Evolutionary conservation across 2,888 invertebrate species (phyloP).

Genomic region (Protophormia terraenovae): DNA sequence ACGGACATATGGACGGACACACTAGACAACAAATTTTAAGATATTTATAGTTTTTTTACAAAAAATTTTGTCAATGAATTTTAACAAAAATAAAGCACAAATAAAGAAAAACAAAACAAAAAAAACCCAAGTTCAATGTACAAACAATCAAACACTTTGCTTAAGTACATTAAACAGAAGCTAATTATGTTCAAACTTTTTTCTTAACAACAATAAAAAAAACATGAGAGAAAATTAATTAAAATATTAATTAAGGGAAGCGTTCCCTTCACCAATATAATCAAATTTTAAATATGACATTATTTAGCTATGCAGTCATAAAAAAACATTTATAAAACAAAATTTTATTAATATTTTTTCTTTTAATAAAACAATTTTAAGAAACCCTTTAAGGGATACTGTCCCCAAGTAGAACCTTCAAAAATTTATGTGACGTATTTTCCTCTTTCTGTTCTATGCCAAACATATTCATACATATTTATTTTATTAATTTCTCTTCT

Average conservation of each 20-base stretch:
- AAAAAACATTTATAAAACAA: no score
- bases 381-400: not conserved
- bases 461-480: not conserved
- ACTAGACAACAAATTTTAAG: not conserved
- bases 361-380: no score
- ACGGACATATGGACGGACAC: not conserved
- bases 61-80: not conserved
- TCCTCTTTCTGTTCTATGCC: not conserved
- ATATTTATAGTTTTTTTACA: conserved; percentile 5
- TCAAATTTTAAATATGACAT: no score
- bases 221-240: not conserved
- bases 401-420: not conserved
- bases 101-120: no score
- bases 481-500: not conserved
- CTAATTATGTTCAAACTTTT: not conserved
- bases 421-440: not conserved
- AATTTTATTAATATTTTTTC: no score
- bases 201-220: not conserved
- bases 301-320: no score
- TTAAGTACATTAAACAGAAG: not conserved
- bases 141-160: not conserved
- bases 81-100: no score
- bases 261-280: no score
- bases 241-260: not conserved
- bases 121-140: not conserved